These are phyloP conservation scores for Linurgus olivaceus DNA, from an alignment of 2,797 vertebrate species.

Conservation along the genomic window DNA sequence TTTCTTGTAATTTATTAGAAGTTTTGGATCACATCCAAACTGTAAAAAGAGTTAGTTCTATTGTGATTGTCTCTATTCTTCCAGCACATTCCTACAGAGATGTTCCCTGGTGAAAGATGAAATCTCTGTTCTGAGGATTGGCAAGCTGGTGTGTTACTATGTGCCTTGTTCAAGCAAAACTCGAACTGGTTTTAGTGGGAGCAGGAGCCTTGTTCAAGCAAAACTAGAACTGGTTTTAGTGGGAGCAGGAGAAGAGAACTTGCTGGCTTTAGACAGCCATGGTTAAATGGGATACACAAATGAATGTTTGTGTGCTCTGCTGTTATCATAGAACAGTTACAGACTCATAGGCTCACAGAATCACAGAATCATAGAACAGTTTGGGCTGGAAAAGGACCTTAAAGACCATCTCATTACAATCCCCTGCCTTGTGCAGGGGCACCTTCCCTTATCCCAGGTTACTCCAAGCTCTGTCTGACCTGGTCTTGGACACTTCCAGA, in stretches of 20 bases:
- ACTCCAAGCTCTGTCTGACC: not conserved
- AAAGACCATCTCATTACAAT: not conserved
- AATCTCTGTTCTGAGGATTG: not conserved
- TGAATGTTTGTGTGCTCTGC: not conserved
- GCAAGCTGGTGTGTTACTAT: rapidly evolving
- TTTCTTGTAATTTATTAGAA: not conserved
- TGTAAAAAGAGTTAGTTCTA: not conserved
- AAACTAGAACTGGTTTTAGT: not conserved
- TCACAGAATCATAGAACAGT: not conserved
- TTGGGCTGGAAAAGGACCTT: not conserved
- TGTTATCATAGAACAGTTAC: not conserved
- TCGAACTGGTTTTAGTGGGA: not conserved
- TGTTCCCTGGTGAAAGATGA: not conserved
- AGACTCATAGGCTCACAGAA: not conserved
- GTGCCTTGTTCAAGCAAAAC: not conserved
- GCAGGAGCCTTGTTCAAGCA: not conserved
- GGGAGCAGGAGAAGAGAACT: not conserved
- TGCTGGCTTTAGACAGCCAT: not conserved
- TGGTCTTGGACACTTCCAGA: not conserved
- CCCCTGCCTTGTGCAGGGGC: not conserved
- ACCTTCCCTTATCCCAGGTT: not conserved
- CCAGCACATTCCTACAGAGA: not conserved
- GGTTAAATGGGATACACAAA: not conserved
- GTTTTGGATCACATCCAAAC: not conserved
- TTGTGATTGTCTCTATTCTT: not conserved